These are phyloP conservation scores for Neolamprologus toae DNA, from an alignment of 2,113 vertebrate genomes.

Conservation along the genomic window DNA sequence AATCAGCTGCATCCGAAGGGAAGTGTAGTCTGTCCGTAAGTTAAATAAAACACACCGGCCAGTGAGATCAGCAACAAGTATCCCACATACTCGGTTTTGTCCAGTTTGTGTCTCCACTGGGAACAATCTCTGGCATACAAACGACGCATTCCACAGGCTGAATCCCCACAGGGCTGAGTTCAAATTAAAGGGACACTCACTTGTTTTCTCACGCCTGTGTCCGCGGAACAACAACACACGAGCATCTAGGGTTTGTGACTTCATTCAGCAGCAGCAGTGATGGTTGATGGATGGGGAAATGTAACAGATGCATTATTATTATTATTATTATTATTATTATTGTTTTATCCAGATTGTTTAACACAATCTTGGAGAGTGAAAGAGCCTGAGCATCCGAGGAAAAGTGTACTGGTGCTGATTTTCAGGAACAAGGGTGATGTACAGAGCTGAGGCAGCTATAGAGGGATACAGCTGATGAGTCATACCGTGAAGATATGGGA, in stretches of 20 bases:
- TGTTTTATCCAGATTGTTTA: background rate
- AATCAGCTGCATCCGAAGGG: background rate
- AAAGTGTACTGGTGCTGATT: background rate
- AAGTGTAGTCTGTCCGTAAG: background rate
- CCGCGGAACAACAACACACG: background rate
- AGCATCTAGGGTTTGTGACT: background rate
- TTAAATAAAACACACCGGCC: background rate
- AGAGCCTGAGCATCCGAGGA: background rate
- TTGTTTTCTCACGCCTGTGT: constrained; percentile 26
- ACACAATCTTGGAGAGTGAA: background rate
- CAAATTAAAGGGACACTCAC: constrained; percentile 70
- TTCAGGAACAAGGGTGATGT: background rate
- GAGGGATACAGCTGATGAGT: background rate
- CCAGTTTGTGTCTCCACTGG: constrained; percentile 46
- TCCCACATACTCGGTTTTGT: constrained; percentile 23
- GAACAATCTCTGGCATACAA: constrained; percentile 66
- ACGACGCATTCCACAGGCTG: constrained; percentile 68
- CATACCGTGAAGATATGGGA: background rate
- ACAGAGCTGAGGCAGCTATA: background rate
- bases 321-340: background rate
- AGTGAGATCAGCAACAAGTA: background rate
- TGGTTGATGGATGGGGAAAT: background rate
- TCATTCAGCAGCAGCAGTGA: background rate
- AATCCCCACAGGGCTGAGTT: constrained; percentile 51
- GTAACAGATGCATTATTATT: background rate